These are phyloP conservation scores for Elgaria multicarinata DNA, from an alignment of 2,113 vertebrate species.

Conservation along the genomic window DNA sequence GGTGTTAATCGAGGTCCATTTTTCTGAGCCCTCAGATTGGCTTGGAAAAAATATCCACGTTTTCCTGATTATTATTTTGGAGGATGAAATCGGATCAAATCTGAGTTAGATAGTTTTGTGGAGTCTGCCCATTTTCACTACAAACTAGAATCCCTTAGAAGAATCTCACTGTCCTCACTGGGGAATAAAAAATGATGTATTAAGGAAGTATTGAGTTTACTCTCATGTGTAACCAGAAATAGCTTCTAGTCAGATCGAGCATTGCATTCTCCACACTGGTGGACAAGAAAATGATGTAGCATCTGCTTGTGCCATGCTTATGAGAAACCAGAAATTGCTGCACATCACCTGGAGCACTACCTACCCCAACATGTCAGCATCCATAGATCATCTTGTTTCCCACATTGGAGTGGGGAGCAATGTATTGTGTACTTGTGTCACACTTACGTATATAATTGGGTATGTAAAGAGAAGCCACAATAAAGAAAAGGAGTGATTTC, in stretches of 20 bases:
- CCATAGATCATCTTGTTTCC: background rate
- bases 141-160: background rate
- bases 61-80: background rate
- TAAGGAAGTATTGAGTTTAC: background rate
- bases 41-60: background rate
- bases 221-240: background rate
- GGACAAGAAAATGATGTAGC: background rate
- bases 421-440: background rate
- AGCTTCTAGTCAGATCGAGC: background rate
- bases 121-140: background rate
- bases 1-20: background rate
- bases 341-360: background rate
- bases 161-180: too few relatives aligned
- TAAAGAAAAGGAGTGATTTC: conserved; percentile 64
- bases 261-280: background rate
- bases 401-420: background rate
- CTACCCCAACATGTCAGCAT: background rate
- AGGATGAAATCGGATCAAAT: background rate
- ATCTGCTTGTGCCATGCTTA: background rate
- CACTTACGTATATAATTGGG: background rate
- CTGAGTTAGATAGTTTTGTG: background rate
- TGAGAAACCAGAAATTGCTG: background rate
- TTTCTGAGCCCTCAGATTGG: background rate
- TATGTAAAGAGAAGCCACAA: conserved; percentile 30
- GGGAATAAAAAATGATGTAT: background rate